Conservation (phyloP, 2,113 vertebrate species). For the Laterallus jamaicensis region DNA sequence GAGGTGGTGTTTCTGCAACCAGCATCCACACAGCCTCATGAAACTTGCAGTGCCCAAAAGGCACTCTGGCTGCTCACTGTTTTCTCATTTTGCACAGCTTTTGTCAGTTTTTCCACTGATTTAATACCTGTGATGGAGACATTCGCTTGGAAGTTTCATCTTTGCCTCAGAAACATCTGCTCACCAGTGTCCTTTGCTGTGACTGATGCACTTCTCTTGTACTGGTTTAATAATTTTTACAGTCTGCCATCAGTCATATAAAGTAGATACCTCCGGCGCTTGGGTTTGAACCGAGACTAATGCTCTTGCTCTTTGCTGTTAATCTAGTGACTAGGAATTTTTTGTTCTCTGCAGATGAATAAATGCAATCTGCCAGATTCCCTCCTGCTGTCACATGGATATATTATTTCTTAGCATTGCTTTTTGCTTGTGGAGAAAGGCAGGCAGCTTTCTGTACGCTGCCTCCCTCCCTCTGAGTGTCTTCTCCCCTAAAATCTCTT, state of each 20-base stretch:
- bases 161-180: background rate
- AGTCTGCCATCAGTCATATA: conserved; percentile 11
- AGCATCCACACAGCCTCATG: background rate
- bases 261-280: background rate
- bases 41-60: background rate
- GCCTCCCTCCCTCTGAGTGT: background rate
- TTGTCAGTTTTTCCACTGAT: conserved; percentile 45
- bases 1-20: background rate
- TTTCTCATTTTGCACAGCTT: conserved; percentile 2
- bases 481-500: background rate
- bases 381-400: conserved; percentile 6
- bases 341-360: conserved; percentile 42
- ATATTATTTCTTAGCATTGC: background rate
- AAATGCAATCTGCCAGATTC: conserved; percentile 28
- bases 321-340: conserved; percentile 17
- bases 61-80: background rate
- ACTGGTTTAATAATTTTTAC: conserved; percentile 29
- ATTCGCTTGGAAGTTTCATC: conserved; percentile 6
- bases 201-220: conserved; percentile 33
- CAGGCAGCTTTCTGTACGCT: background rate
- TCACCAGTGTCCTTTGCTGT: background rate
- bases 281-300: background rate
- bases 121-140: conserved; percentile 42
- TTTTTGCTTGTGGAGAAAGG: background rate
- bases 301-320: conserved; percentile 41